Base-by-base conservation (phyloP, 2,888 invertebrate species). In the Phlogophora meticulosa region DNA sequence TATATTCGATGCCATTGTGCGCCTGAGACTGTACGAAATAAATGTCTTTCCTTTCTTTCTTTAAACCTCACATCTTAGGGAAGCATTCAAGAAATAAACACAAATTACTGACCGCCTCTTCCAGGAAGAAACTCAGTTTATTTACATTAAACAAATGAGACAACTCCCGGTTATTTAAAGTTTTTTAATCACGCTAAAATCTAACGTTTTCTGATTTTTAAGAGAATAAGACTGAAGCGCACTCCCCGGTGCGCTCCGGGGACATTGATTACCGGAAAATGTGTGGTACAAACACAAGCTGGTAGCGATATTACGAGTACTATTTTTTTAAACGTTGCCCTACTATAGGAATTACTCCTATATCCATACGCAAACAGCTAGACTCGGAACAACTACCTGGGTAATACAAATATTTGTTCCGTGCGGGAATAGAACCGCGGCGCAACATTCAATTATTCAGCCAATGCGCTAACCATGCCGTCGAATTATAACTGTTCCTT, bases 151-250 rank as follows among this genome's bases (percentile, higher is more conserved):
- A 55, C 43, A 60, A 72, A 60, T 65, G 34, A 48, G 28, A 60
- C 34, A 43, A 28, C 13, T 56, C 28, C 7, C 11, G 17, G 36
- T 34, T 10, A 42, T 73, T 73, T 52, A 17, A 78, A 75, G 75
- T 75, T 72, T 74, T 78, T 76, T 81, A 81, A 81, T 83, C 70
- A 69, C 51, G 53, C 43, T 65, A 81, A 81, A 73, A 81, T 78
- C 55, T 62, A 65, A 53, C 38, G 59, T 52, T 46, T 59, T 51
- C 55, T 55, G 60, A 61, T 77, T 80, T 80, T 74, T 69, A 61
- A 63, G 48, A 73, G 76, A 61, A 76, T 65, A 57, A 68, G 52
- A 34, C 34, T 63, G 71, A 57, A 80, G 53, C 72, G 59, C 67
- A 75, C 55, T 36, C 28, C 28, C n/a, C 28, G 5, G 28, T 56